A percentile compares a stretch with the other conserved stretches of the same genome.
phyloP scores from a whole-genome alignment of 1,140 invertebrate species.

The Caenorhabditis brenneri region DNA sequence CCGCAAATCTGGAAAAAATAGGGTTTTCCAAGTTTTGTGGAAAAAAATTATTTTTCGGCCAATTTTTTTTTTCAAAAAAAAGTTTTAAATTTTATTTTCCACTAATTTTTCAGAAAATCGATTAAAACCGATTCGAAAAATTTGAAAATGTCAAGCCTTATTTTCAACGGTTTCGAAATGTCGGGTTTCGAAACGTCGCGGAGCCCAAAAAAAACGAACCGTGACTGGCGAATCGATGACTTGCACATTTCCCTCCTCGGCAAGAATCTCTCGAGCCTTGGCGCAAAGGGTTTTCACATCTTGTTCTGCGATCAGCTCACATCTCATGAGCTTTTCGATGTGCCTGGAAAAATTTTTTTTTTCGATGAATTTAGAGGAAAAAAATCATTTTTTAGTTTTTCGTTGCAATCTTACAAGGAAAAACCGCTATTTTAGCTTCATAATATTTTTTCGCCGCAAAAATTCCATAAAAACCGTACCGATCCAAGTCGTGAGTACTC shows the following conservation, averaged over 20 bases:
- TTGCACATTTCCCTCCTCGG: constrained; percentile 99
- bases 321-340: constrained; percentile 96
- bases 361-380: background rate
- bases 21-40: constrained; percentile 19
- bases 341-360: constrained; percentile 74
- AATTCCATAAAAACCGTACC: background rate
- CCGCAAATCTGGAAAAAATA: constrained; percentile 85
- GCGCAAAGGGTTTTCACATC: constrained; percentile 98
- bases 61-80: constrained; percentile 88
- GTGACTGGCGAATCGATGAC: constrained; percentile 97
- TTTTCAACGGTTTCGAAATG: no score
- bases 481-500: constrained; percentile 48
- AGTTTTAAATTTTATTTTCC: no score
- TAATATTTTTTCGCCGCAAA: background rate
- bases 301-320: constrained; percentile 96
- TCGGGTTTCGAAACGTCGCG: no score
- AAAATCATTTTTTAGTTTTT: background rate
- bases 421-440: background rate
- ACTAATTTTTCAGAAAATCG: no score
- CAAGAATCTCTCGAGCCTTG: constrained; percentile 96
- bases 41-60: constrained; percentile 8
- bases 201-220: constrained; percentile 77
- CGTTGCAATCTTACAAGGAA: background rate
- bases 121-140: no score
- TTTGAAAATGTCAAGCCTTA: no score